Conservation (phyloP, 2,113 vertebrate species). For the Girardinichthys multiradiatus region DNA sequence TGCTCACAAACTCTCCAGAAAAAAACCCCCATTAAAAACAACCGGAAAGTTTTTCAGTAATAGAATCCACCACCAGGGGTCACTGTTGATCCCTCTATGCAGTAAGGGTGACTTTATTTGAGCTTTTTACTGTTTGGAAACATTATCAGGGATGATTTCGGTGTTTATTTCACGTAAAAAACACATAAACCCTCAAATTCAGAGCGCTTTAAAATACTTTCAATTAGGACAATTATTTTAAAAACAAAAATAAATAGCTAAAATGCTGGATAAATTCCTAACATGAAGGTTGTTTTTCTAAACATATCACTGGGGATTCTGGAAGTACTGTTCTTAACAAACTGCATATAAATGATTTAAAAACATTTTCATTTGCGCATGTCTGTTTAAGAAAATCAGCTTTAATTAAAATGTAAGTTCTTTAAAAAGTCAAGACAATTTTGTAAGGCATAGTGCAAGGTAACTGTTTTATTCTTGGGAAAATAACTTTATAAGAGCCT, state of each 20-base stretch:
- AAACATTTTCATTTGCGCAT: background rate
- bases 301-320: background rate
- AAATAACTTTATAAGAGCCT: background rate
- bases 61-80: conserved; percentile 18
- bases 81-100: background rate
- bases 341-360: background rate
- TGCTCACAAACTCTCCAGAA: no score
- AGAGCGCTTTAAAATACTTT: no score
- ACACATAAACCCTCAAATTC: background rate
- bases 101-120: background rate
- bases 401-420: background rate
- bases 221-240: no score
- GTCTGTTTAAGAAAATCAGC: background rate
- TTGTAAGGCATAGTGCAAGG: no score
- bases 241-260: background rate
- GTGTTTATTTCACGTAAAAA: background rate
- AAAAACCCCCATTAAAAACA: no score
- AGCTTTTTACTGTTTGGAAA: background rate
- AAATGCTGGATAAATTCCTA: no score
- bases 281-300: no score
- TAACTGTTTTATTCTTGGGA: background rate
- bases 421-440: no score
- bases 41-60: no score
- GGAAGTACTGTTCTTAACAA: background rate
- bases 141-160: background rate